These are phyloP conservation scores for Caenorhabditis japonica DNA, from an alignment of 2,888 invertebrate genomes.

Conservation along the genomic window DNA sequence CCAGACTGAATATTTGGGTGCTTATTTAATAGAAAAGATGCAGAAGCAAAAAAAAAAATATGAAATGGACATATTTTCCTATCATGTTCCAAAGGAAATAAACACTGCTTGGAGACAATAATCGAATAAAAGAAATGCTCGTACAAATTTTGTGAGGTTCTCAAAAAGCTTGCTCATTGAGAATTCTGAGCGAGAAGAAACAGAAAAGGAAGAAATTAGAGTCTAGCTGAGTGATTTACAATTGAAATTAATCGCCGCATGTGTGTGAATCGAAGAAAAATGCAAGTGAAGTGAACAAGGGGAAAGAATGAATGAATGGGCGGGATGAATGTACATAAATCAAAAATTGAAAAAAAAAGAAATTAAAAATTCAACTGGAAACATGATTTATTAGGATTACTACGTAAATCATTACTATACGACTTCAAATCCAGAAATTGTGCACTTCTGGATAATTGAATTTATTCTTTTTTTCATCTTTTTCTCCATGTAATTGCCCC, in stretches of 20 bases:
- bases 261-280: background rate
- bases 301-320: background rate
- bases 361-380: background rate
- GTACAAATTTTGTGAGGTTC: no score
- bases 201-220: slow-evolving; percentile 3
- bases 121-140: no score
- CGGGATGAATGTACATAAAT: background rate
- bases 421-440: background rate
- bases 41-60: no score
- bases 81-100: no score
- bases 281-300: background rate
- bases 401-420: no score
- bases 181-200: background rate
- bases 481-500: background rate
- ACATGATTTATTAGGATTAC: no score
- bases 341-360: background rate
- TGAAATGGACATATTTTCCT: no score
- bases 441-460: slow-evolving; percentile 16
- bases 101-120: no score
- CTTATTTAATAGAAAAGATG: no score
- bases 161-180: no score
- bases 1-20: no score
- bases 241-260: slow-evolving; percentile 10
- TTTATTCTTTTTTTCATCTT: background rate
- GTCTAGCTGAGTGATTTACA: slow-evolving; percentile 19